These are phyloP conservation scores for Drosophila rubida DNA, from an alignment of 2,888 invertebrate genomes.

Conservation along the genomic window DNA sequence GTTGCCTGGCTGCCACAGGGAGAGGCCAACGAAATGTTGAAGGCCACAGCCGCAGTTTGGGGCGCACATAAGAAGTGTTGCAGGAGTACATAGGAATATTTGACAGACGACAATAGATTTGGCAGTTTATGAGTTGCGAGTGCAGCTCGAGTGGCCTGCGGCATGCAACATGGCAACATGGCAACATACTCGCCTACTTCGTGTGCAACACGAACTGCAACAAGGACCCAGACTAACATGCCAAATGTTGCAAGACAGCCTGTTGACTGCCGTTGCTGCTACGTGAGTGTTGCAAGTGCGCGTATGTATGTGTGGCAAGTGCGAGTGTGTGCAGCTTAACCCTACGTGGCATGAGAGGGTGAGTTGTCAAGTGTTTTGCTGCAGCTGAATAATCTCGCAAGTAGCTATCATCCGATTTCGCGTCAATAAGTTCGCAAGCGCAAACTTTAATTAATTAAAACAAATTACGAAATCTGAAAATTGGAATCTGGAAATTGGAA, in stretches of 20 bases:
- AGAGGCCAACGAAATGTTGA: slow-evolving; percentile 10
- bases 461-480: too few relatives aligned
- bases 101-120: slow-evolving; percentile 64
- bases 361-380: neutral
- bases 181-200: slow-evolving; percentile 52
- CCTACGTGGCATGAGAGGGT: slow-evolving; percentile 2
- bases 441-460: neutral
- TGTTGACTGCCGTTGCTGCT: slow-evolving; percentile 49
- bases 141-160: slow-evolving; percentile 18
- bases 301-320: neutral
- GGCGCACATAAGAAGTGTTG: slow-evolving; percentile 42
- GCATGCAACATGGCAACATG: slow-evolving; percentile 59
- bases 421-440: neutral
- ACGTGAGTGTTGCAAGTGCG: neutral
- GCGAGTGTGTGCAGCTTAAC: slow-evolving; percentile 27
- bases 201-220: slow-evolving; percentile 53
- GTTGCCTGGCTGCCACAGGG: slow-evolving; percentile 12
- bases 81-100: slow-evolving; percentile 52
- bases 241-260: slow-evolving; percentile 63
- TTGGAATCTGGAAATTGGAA: too few relatives aligned
- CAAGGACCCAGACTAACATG: slow-evolving; percentile 39
- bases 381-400: neutral
- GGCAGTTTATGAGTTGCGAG: slow-evolving; percentile 54
- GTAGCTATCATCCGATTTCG: neutral
- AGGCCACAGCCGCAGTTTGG: slow-evolving; percentile 2